Conservation (phyloP, 2,113 vertebrate species). For the Regulus satrapa region DNA sequence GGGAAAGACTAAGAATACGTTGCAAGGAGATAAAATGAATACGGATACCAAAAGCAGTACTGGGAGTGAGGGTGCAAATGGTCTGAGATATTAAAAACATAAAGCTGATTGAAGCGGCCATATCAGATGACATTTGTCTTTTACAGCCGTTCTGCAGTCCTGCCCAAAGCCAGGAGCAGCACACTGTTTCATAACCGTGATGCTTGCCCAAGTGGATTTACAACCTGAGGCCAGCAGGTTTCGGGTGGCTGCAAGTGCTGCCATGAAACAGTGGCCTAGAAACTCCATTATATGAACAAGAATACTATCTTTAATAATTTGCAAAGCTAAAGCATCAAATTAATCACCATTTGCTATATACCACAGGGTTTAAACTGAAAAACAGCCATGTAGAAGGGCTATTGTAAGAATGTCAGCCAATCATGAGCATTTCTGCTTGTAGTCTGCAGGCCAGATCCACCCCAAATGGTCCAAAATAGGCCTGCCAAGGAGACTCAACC, state of each 20-base stretch:
- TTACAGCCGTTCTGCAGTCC: neutral
- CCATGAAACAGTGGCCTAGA: neutral
- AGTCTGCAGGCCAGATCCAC: neutral
- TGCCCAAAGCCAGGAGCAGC: neutral
- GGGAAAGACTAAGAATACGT: neutral
- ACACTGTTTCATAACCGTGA: neutral
- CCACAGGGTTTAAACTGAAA: neutral
- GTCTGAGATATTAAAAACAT: neutral
- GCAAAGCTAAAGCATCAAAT: slow-evolving; percentile 19
- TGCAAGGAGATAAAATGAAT: neutral
- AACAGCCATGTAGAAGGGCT: neutral
- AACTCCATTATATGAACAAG: neutral
- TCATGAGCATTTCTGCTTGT: neutral
- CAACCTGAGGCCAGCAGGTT: neutral
- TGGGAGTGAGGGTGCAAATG: neutral
- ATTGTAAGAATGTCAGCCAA: neutral
- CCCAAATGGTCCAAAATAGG: neutral
- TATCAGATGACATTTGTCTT: neutral
- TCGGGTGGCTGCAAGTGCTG: neutral
- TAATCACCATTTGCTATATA: neutral
- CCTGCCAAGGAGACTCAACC: neutral
- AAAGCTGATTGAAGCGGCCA: neutral
- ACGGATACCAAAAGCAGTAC: neutral
- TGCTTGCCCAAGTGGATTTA: neutral
- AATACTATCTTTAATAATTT: neutral